These are phyloP conservation scores for Actinostola sp. DNA, from an alignment of 92 coral and sea anemone species.

Conservation along the genomic window DNA sequence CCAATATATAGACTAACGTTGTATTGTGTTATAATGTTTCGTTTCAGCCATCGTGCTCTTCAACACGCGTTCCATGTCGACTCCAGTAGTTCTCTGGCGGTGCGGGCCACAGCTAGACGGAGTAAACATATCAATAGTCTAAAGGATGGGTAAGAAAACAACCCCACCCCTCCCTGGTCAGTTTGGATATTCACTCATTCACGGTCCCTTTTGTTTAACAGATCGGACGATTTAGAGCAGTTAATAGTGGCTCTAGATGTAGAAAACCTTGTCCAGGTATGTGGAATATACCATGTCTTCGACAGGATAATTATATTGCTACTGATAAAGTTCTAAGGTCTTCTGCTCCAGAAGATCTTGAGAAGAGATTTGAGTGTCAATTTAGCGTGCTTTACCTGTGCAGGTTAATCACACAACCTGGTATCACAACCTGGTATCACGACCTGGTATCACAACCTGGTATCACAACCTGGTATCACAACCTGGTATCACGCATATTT, in stretches of 20 bases:
- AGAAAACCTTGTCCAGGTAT: slow-evolving; percentile 82
- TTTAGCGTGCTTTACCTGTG: no score
- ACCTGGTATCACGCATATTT: no score
- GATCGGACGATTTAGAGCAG: slow-evolving; percentile 77
- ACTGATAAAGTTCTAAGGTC: not conserved
- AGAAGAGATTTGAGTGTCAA: no score
- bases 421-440: no score
- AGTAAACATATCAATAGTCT: slow-evolving; percentile 62
- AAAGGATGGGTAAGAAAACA: slow-evolving; percentile 17
- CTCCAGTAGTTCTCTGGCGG: slow-evolving; percentile 72
- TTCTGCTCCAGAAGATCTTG: not conserved
- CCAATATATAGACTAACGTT: not conserved
- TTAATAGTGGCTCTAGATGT: slow-evolving; percentile 82
- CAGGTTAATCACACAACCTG: no score
- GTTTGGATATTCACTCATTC: not conserved
- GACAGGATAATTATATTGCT: not conserved
- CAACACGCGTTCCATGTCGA: slow-evolving; percentile 83
- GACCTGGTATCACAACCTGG: no score
- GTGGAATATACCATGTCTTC: not conserved
- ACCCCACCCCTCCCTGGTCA: not conserved
- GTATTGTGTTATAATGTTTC: not conserved
- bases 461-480: no score
- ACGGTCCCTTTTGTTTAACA: not conserved
- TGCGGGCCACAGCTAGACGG: slow-evolving; percentile 93
- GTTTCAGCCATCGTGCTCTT: slow-evolving; percentile 83